These are phyloP conservation scores for Eremobia ochroleuca DNA, from an alignment of 2,888 invertebrate species.

Conservation along the genomic window DNA sequence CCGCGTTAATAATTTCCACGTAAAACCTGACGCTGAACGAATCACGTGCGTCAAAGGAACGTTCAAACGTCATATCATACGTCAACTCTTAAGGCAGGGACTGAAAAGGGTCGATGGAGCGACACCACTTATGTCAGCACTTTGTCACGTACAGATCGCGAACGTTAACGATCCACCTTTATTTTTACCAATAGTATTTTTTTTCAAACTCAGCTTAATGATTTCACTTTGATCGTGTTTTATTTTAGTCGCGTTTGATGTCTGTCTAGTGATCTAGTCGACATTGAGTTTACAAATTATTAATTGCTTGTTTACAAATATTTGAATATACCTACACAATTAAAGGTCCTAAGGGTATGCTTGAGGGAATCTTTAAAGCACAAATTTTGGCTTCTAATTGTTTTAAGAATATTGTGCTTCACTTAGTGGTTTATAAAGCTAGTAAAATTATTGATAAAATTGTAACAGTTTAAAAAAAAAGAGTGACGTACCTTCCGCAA, in stretches of 20 bases:
- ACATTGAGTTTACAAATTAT: not conserved
- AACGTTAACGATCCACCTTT: slow-evolving; percentile 76
- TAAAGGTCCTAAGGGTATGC: not conserved
- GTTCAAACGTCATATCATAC: slow-evolving; percentile 59
- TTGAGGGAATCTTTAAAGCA: not conserved
- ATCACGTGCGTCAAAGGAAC: slow-evolving; percentile 53
- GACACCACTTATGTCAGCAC: slow-evolving; percentile 80
- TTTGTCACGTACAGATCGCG: slow-evolving; percentile 78
- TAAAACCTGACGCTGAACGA: slow-evolving; percentile 56
- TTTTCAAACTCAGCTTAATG: slow-evolving; percentile 61
- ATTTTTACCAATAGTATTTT: slow-evolving; percentile 63
- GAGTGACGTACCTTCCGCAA: not conserved
- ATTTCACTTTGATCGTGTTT: slow-evolving; percentile 39
- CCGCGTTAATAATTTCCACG: slow-evolving; percentile 44
- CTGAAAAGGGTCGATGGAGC: slow-evolving; percentile 79
- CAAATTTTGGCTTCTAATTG: not conserved
- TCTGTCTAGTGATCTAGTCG: not conserved
- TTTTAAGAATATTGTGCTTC: not conserved
- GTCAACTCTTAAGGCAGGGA: slow-evolving; percentile 58
- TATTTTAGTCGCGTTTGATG: slow-evolving; percentile 24
- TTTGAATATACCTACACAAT: not conserved
- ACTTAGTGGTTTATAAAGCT: not conserved
- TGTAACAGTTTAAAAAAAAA: not conserved
- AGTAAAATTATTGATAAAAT: not conserved
- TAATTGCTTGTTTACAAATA: not conserved